These are phyloP conservation scores for Malacoctenus gilli DNA, from an alignment of 2,797 vertebrate genomes.

Conservation along the genomic window DNA sequence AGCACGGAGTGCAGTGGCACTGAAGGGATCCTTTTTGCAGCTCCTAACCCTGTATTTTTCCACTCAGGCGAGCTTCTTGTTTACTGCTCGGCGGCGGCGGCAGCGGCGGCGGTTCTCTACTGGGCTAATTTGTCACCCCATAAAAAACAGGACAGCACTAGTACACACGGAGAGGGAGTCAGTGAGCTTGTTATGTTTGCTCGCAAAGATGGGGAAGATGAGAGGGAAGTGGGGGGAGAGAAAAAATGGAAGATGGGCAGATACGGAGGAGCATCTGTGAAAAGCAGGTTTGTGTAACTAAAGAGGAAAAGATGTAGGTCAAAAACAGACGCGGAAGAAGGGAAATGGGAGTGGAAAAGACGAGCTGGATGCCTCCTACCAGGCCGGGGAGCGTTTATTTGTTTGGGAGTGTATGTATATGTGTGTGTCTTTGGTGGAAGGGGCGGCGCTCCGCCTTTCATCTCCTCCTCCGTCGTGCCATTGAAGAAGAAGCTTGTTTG, in stretches of 20 bases:
- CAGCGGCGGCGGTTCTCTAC: conserved; percentile 50
- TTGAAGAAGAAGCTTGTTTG: conserved; percentile 46
- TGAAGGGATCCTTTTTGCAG: conserved; percentile 35
- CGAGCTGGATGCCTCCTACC: background rate
- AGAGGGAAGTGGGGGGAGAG: conserved; percentile 16
- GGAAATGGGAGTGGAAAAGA: conserved; percentile 1
- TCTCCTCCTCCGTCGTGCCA: conserved; percentile 30
- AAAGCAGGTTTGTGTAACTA: conserved; percentile 34
- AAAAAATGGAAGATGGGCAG: conserved; percentile 16
- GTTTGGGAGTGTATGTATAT: conserved; percentile 5
- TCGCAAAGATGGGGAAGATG: conserved; percentile 46
- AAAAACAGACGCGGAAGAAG: conserved; percentile 12
- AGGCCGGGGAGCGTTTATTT: conserved; percentile 13
- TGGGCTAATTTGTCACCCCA: conserved; percentile 70
- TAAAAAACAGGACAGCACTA: conserved; percentile 65
- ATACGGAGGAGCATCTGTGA: conserved; percentile 11
- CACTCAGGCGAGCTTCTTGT: conserved; percentile 64
- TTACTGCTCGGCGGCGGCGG: conserved; percentile 62
- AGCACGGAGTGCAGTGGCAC: conserved; percentile 28
- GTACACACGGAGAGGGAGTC: conserved; percentile 49
- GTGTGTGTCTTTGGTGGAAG: conserved; percentile 11
- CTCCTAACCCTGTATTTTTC: conserved; percentile 59
- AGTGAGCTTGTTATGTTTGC: conserved; percentile 66
- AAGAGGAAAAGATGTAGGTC: conserved; percentile 14
- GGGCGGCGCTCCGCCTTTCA: conserved; percentile 29